Conservation (phyloP, 2,888 invertebrate genomes). For the Ophonus ardosiacus region DNA sequence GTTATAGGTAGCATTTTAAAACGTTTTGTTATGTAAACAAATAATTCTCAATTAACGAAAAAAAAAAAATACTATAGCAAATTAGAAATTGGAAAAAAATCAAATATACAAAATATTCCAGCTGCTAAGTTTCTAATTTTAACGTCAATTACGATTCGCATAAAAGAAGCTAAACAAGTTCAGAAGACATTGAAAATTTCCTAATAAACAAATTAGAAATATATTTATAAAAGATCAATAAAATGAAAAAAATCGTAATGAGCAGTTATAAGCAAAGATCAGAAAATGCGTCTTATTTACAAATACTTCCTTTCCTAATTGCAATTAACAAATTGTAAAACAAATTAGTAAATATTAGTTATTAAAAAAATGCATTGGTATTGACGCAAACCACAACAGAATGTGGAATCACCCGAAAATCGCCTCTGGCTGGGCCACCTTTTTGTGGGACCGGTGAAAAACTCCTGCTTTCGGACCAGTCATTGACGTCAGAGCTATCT, state of each 20-base stretch:
- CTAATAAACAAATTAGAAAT: background rate
- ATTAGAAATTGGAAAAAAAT: background rate
- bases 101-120: background rate
- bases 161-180: background rate
- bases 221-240: background rate
- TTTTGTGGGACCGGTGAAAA: background rate
- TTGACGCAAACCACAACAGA: constrained; percentile 19
- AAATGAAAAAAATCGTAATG: background rate
- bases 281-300: background rate
- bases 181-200: background rate
- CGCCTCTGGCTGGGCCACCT: constrained; percentile 21
- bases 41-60: too few relatives aligned
- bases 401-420: constrained; percentile 34
- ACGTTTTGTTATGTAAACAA: too few relatives aligned
- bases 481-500: constrained; percentile 55
- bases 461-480: constrained; percentile 13
- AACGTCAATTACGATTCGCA: background rate
- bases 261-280: background rate
- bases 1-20: too few relatives aligned
- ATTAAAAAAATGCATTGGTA: background rate
- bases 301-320: background rate
- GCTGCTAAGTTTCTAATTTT: background rate
- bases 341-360: background rate
- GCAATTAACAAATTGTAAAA: background rate
- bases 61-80: background rate